Evolutionary conservation across 2,797 vertebrate genomes (phyloP).

Genomic region (Lycodopsis pacificus): DNA sequence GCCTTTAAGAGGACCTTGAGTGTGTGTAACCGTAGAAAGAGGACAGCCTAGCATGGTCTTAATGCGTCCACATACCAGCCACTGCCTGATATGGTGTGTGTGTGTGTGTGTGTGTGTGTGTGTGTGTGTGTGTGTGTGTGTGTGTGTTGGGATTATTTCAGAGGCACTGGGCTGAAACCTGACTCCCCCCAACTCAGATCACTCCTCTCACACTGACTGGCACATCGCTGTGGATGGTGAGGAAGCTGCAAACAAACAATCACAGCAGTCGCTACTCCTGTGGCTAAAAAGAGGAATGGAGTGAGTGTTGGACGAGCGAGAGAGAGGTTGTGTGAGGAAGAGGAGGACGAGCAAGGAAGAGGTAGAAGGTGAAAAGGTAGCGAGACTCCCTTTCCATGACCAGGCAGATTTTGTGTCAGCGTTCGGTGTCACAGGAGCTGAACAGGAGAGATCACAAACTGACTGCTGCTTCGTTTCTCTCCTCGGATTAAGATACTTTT

Average conservation of each 20-base stretch:
- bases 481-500: neutral
- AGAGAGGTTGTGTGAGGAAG: slow-evolving; percentile 5
- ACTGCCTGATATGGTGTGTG: slow-evolving; percentile 70
- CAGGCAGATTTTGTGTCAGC: neutral
- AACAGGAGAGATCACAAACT: neutral
- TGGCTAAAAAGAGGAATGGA: slow-evolving; percentile 7
- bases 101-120: slow-evolving; percentile 28
- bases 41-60: slow-evolving; percentile 59
- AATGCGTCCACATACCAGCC: slow-evolving; percentile 78
- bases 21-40: slow-evolving; percentile 73
- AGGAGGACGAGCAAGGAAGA: neutral
- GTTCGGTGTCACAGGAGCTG: neutral
- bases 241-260: slow-evolving; percentile 24
- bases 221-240: slow-evolving; percentile 19
- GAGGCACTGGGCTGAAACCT: slow-evolving; percentile 67
- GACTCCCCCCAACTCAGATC: slow-evolving; percentile 46
- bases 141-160: slow-evolving; percentile 23
- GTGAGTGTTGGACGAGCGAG: neutral
- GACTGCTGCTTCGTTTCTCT: neutral
- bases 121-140: neutral
- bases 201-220: neutral
- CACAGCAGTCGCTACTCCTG: neutral
- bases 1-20: neutral
- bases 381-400: neutral
- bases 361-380: neutral